These are phyloP conservation scores for Neoniphon sammara DNA, from an alignment of 2,797 vertebrate species.

Conservation along the genomic window DNA sequence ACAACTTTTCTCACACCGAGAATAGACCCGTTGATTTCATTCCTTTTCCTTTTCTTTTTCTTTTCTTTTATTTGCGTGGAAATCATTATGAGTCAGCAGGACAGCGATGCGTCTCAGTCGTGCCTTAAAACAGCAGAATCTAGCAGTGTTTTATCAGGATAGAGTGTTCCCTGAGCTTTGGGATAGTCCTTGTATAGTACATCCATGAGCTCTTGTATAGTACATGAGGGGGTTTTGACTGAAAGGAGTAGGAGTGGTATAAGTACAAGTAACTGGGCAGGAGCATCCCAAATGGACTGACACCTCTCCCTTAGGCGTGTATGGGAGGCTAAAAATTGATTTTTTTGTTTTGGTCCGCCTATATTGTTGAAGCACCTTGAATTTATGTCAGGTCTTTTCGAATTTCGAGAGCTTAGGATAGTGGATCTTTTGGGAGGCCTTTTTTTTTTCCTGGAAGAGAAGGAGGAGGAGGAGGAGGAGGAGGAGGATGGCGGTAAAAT, in stretches of 20 bases:
- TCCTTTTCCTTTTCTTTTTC: background rate
- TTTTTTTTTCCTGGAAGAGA: slow-evolving; percentile 27
- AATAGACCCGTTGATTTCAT: background rate
- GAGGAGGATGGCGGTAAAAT: slow-evolving; percentile 41
- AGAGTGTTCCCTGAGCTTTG: slow-evolving; percentile 2
- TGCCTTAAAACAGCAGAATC: background rate
- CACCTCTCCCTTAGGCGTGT: background rate
- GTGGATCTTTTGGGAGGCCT: slow-evolving; percentile 7
- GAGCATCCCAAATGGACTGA: background rate
- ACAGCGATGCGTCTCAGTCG: background rate
- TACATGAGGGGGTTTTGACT: no score
- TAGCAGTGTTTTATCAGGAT: background rate
- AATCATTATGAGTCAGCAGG: slow-evolving; percentile 15
- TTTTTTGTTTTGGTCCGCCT: background rate
- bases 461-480: no score
- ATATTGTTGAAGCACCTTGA: slow-evolving; percentile 18
- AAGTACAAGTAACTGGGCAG: background rate
- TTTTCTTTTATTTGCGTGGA: background rate
- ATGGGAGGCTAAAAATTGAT: background rate
- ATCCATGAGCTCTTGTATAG: background rate
- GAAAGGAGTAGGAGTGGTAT: background rate
- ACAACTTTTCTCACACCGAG: slow-evolving; percentile 15
- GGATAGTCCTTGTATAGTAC: background rate
- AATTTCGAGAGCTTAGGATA: slow-evolving; percentile 23
- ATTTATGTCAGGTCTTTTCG: slow-evolving; percentile 22